A percentile compares a stretch with the other conserved stretches of the same genome.
Conservation (phyloP, 2,113 vertebrate genomes). For the Lophochroa leadbeateri region DNA sequence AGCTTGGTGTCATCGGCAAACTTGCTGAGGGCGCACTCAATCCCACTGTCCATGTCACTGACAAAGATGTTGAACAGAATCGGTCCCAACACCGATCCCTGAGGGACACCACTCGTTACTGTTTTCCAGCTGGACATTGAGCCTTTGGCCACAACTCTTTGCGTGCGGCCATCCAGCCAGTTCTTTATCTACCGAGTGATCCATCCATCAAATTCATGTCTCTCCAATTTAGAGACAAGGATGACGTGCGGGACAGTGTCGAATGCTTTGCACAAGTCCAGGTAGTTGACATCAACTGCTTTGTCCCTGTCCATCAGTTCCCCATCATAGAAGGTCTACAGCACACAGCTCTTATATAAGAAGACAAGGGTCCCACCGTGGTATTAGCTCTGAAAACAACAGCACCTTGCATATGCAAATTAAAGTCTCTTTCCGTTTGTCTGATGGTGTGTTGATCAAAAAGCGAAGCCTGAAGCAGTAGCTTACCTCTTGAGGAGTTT, state of each 20-base stretch:
- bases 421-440: not conserved
- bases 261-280: not conserved
- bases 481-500: not conserved
- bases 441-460: not conserved
- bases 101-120: not conserved
- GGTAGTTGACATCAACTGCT: not conserved
- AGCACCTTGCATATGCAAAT: no score
- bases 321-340: not conserved
- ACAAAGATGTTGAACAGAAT: not conserved
- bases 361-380: accelerated
- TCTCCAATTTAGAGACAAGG: not conserved
- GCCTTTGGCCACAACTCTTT: not conserved
- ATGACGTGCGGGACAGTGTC: not conserved
- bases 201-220: not conserved
- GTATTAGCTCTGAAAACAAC: not conserved
- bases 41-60: not conserved
- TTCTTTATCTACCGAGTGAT: not conserved
- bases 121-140: not conserved
- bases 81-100: not conserved
- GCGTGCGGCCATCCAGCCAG: not conserved
- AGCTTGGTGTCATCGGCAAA: no score
- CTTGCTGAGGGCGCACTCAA: not conserved
- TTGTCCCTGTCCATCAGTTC: not conserved
- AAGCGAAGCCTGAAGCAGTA: not conserved
- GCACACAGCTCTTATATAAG: not conserved